phyloP scores from a whole-genome alignment of 1,140 invertebrate genomes.

The Apolygus lucorum region DNA sequence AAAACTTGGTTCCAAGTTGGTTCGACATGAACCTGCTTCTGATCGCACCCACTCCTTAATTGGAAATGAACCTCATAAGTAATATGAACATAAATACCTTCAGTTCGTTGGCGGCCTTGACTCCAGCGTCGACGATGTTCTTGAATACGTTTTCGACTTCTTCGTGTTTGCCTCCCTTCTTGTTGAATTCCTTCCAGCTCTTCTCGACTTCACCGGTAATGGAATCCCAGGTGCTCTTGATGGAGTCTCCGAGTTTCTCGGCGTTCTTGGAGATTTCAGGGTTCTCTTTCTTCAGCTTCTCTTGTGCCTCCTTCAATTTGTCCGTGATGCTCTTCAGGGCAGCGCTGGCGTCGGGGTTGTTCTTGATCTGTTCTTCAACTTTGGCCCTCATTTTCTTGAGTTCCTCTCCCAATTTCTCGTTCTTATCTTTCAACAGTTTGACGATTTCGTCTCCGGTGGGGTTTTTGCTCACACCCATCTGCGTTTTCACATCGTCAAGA shows the following conservation, averaged over 20 bases:
- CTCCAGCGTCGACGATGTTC: constrained; percentile 22
- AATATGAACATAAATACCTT: no score
- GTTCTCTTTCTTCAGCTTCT: constrained; percentile 24
- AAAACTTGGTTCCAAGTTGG: no score
- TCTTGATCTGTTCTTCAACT: constrained; percentile 20
- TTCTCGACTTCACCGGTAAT: constrained; percentile 21
- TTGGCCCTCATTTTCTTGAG: constrained; percentile 12
- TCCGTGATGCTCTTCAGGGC: constrained; percentile 5
- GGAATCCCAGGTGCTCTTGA: constrained; percentile 14
- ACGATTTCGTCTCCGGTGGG: constrained; percentile 20
- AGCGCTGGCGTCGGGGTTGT: constrained; percentile 12
- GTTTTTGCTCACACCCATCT: constrained; percentile 1
- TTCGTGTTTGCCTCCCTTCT: constrained; percentile 24
- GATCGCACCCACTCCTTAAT: no score
- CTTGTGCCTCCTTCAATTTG: constrained; percentile 18
- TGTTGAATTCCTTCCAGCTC: constrained; percentile 18
- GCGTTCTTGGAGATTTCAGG: constrained; percentile 23
- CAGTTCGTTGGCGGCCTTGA: constrained; percentile 7
- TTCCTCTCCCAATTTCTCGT: background rate
- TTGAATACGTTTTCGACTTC: constrained; percentile 19
- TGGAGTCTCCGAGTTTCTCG: constrained; percentile 14
- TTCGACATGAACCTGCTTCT: no score
- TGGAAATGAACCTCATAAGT: no score
- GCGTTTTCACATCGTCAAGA: constrained; percentile 14
- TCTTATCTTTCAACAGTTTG: constrained; percentile 7